A percentile compares a stretch with the other conserved stretches of the same genome.
Conservation (phyloP, 2,113 vertebrate genomes). For the Otocyon megalotis region DNA sequence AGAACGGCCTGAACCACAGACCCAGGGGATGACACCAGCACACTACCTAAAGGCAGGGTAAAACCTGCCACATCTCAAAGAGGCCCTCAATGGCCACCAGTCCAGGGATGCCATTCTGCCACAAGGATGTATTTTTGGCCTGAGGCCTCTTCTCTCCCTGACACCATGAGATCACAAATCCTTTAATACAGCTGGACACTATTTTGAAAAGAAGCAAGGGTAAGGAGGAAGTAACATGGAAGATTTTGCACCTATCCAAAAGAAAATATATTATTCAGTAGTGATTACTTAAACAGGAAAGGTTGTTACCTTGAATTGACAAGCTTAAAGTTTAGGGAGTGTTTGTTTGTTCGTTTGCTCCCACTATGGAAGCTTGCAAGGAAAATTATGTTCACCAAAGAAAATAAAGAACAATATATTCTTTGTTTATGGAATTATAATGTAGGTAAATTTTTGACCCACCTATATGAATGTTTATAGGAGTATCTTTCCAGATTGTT, state of each 20-base stretch:
- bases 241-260: background rate
- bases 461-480: background rate
- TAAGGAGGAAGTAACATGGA: background rate
- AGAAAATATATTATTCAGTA: constrained; percentile 36
- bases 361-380: background rate
- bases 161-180: background rate
- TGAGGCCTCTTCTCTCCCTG: background rate
- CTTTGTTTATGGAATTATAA: background rate
- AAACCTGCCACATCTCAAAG: background rate
- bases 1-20: background rate
- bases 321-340: background rate
- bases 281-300: background rate
- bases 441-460: background rate
- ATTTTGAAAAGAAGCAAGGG: background rate
- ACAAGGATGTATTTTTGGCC: background rate
- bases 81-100: background rate
- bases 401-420: constrained; percentile 40
- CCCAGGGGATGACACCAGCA: background rate
- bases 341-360: background rate
- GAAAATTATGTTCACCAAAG: background rate
- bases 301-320: background rate
- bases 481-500: constrained; percentile 7
- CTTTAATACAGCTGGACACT: background rate
- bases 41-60: background rate
- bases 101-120: background rate